These are phyloP conservation scores for Capitulum mitella DNA, from an alignment of 2,888 invertebrate species.

Conservation along the genomic window DNA sequence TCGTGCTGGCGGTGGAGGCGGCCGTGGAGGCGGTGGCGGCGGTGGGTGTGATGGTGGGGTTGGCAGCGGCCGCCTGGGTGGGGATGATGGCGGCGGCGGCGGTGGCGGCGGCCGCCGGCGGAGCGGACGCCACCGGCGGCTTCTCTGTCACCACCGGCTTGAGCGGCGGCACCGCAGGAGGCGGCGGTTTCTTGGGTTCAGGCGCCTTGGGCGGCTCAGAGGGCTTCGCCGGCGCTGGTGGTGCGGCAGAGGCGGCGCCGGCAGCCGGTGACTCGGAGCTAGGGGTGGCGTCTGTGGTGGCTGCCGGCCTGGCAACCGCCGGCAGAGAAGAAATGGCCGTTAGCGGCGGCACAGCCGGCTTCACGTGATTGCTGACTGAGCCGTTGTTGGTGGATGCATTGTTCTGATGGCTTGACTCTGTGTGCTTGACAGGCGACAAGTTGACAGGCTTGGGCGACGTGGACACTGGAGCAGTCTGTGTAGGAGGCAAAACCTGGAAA, in stretches of 20 bases:
- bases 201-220: not conserved
- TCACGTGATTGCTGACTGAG: not conserved
- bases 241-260: not conserved
- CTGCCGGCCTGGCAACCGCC: not conserved
- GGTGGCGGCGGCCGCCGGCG: not conserved
- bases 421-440: slow-evolving; percentile 4
- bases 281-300: not conserved
- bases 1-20: no score
- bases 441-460: slow-evolving; percentile 1
- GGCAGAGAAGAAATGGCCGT: not conserved
- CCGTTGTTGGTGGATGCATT: slow-evolving; percentile 7
- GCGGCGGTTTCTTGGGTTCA: not conserved
- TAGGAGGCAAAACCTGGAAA: not conserved
- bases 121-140: not conserved
- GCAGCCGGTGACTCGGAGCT: not conserved
- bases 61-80: no score
- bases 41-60: no score
- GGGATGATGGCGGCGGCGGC: not conserved
- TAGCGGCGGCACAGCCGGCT: not conserved
- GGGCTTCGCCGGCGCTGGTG: not conserved
- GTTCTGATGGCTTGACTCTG: not conserved
- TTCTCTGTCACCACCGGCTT: not conserved
- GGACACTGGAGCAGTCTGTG: not conserved
- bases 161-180: not conserved
- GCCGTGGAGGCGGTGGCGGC: no score